Evolutionary conservation across 2,113 vertebrate species (phyloP), one percentile per base, ranked within the genome.

Genomic region (Anhinga rufa): DNA sequence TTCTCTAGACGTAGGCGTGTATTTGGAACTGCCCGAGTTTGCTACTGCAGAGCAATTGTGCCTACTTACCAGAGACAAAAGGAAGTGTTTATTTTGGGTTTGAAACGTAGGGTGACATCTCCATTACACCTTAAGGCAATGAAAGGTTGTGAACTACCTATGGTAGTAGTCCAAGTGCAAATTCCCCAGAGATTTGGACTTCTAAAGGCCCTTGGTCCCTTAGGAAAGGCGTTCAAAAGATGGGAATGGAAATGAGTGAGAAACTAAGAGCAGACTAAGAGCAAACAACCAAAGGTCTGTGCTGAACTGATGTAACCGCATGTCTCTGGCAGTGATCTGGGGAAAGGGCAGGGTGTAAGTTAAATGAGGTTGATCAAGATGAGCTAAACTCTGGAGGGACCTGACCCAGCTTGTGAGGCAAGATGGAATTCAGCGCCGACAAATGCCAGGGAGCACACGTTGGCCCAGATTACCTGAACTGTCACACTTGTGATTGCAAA

Each of bases 391-490:
- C 80, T 61, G 42, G 42, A 95, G 83, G 74, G 94, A 84, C 91
- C 96, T 93, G 96, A 97, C 91, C 81, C 77, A 82, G 83, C 97
- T 96, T 97, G 96, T 68, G 91, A 89, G 38, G 70, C 57, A 14
- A 42, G 52, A 31, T 79, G 93, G 57, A 64, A 61, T 65, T 60
- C 12, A 15, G 70, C 17, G 46, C 77, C 17, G 32, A 40, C 68
- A 71, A 4, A 60, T 82, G 65, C 86, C 90, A 80, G 82, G 78
- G 88, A 93, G 26, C 85, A 38, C 82, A 54, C 2, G 0, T 40
- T 94, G 90, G 17, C 92, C 92, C 74, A 26, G 4, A 72, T 91
- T 70, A 21, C 31, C 68, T 75, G 88, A 93, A 31, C 29, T 95
- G 94, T 92, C 91, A 64, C 91, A 31, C 14, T 70, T 26, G 76